Conservation (phyloP, 2,888 invertebrate genomes). For the Drosophila flavopinicola region DNA sequence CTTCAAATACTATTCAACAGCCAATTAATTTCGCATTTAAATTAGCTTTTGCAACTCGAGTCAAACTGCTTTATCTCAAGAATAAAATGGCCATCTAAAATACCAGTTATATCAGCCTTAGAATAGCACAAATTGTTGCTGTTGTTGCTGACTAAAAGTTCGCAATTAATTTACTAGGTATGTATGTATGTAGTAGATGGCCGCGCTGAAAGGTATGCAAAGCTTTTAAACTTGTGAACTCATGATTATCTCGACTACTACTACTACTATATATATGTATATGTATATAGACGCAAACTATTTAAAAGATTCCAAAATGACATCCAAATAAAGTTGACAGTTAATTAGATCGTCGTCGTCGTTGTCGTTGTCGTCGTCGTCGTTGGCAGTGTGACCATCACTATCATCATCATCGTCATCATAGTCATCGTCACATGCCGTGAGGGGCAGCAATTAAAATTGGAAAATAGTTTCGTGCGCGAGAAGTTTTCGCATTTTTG, state of each 20-base stretch:
- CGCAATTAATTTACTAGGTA: slow-evolving; percentile 6
- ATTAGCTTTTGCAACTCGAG: neutral
- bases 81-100: neutral
- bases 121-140: neutral
- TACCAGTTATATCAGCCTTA: neutral
- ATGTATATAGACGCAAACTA: slow-evolving; percentile 28
- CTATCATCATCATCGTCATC: slow-evolving; percentile 5
- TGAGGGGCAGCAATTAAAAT: slow-evolving; percentile 67
- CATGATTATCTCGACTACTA: slow-evolving; percentile 14
- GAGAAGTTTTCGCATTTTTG: slow-evolving; percentile 49
- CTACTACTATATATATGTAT: neutral
- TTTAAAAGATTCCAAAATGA: slow-evolving; percentile 43
- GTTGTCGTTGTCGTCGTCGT: neutral
- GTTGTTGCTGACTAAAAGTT: slow-evolving; percentile 12
- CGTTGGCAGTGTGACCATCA: slow-evolving; percentile 26
- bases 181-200: neutral
- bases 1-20: neutral
- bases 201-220: slow-evolving; percentile 18
- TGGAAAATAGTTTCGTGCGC: slow-evolving; percentile 61
- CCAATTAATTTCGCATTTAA: neutral
- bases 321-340: slow-evolving; percentile 58
- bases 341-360: slow-evolving; percentile 50
- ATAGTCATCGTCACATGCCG: slow-evolving; percentile 34
- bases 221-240: slow-evolving; percentile 15
- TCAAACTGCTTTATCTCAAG: neutral